phyloP scores from a whole-genome alignment of 2,888 invertebrate genomes.

The Drosophila kanekoi region DNA sequence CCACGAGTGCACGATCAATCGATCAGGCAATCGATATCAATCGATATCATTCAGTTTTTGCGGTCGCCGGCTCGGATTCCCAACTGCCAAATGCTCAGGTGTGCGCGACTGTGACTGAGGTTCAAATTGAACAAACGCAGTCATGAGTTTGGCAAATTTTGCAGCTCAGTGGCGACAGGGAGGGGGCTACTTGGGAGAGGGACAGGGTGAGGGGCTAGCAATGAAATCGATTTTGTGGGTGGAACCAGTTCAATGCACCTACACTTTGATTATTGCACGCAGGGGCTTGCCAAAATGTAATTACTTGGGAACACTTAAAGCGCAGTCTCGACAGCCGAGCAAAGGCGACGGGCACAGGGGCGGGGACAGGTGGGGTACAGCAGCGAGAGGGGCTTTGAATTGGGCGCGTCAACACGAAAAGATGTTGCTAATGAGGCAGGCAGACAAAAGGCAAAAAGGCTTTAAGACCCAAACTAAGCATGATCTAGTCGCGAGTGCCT shows the following conservation, averaged over 20 bases:
- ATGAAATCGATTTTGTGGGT: slow-evolving; percentile 61
- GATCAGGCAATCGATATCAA: slow-evolving; percentile 16
- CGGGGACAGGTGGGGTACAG: not conserved
- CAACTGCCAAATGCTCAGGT: slow-evolving; percentile 15
- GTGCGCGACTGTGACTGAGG: not conserved
- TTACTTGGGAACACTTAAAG: slow-evolving; percentile 50
- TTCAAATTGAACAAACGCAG: slow-evolving; percentile 15
- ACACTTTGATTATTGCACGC: slow-evolving; percentile 11
- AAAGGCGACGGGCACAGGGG: not conserved
- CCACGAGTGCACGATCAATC: not conserved
- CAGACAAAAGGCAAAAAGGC: slow-evolving; percentile 18
- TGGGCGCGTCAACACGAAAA: slow-evolving; percentile 70
- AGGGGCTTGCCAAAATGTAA: slow-evolving; percentile 77
- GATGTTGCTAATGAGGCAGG: slow-evolving; percentile 63
- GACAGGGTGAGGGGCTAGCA: slow-evolving; percentile 5
- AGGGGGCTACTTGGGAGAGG: not conserved
- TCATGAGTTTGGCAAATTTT: too few relatives aligned
- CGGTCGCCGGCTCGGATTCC: slow-evolving; percentile 4
- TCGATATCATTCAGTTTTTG: slow-evolving; percentile 16
- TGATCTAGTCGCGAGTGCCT: not conserved
- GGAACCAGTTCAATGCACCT: slow-evolving; percentile 72
- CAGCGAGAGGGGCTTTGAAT: slow-evolving; percentile 1
- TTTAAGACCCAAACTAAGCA: not conserved
- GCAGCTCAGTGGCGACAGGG: too few relatives aligned
- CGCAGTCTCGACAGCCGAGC: slow-evolving; percentile 21